Base-by-base conservation (phyloP, 2,888 invertebrate genomes). In the Thumatha senex region DNA sequence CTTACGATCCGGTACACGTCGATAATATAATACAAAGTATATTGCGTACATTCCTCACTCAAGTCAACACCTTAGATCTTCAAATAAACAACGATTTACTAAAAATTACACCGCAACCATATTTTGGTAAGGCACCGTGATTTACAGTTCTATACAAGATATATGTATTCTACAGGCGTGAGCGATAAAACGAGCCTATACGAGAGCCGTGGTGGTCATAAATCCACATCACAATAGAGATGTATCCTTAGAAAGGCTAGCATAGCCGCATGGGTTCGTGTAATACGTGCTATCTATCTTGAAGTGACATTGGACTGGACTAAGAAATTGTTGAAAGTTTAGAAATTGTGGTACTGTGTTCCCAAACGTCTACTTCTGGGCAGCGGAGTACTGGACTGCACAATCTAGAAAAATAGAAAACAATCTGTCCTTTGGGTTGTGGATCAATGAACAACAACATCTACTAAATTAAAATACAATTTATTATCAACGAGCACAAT, bases 281-380 rank as follows among this genome's bases (percentile, higher is more conserved):
- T 77, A 72, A 79, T 76, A 71, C 70, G 50, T 54, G 70, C 67
- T 56, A 82, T 82, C 75, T 64, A 75, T 82, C 80, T 80, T 78
- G 44, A 49, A 60, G 61, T 63, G 77, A 78, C 75, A 74, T 63
- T 72, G 69, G 54, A 66, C 71, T 72, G 69, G 54, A 66, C 71
- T 52, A 54, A 72, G 76, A 77, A 77, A 79, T 78, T 77, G 76
- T 63, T 59, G 33, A 40, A 52, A 52, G 40, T 47, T 51, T 44
- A 18, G 5, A 10, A 38, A 14, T 38, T 10, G 14, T 38, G 10
- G 10, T 15, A 4, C n/a, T n/a, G n/a, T n/a, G n/a, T n/a, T n/a
- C n/a, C n/a, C n/a, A n/a, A n/a, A n/a, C n/a, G n/a, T n/a, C n/a
- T n/a, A n/a, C n/a, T n/a, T n/a, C n/a, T n/a, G n/a, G n/a, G n/a